Base-by-base conservation (phyloP, 2,113 vertebrate species). In the Eubucco bourcierii region DNA sequence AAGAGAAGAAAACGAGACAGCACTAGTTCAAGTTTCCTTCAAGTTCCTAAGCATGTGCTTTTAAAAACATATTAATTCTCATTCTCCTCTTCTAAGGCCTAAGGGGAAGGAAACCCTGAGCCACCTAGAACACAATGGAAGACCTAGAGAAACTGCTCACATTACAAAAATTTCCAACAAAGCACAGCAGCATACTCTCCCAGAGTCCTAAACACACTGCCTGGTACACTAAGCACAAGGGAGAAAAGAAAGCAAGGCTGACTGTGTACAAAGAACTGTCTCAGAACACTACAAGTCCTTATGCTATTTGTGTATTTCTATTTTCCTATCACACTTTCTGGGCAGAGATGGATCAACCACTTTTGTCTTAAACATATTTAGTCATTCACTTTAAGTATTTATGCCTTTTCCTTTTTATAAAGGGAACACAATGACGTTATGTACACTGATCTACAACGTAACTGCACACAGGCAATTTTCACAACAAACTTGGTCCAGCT, bases 41-140 rank as follows among this genome's bases (percentile, higher is more conserved):
- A 79, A 73, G 59, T n/a, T 76, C 66, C 28, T n/a, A 61, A 71
- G 13, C 5, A 28, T 0, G 0, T 12, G 10, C 29, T n/a, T n/a
- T n/a, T 80, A 31, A 77, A 86, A 27, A 76, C 29, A 68, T 1
- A 44, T 17, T 47, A 33, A 31, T n/a, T 50, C 58, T 84, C 27
- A 23, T 6, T 24, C 13, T 61, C 17, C 15, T 67, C 46, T 44
- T 37, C 28, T 23, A 55, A 3, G 28, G 28, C 52, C 18, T 37
- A 65, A 66, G 6, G 10, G 81, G 12, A 53, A 52, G 11, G 86
- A 80, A 93, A 66, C 10, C 17, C 18, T 20, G 14, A 78, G 18
- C 15, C 50, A 85, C 21, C 5, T 4, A n/a, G 3, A 85, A 63
- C 5, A 31, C 20, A 74, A 37, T 1, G 56, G 27, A 83, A 86